phyloP scores from a whole-genome alignment of 2,113 vertebrate species.

The Suncus etruscus region DNA sequence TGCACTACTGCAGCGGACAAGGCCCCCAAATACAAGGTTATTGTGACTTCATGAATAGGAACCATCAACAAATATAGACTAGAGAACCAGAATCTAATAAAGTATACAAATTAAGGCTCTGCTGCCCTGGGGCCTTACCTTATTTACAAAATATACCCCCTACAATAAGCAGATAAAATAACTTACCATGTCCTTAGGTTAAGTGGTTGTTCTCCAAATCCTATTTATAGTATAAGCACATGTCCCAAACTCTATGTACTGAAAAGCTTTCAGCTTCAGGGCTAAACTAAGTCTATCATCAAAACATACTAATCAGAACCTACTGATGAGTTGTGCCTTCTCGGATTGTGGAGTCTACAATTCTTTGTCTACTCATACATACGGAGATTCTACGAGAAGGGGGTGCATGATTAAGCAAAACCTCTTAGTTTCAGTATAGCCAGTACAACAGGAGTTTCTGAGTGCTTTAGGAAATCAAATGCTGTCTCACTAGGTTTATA shows the following conservation, averaged over 20 bases:
- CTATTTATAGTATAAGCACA: slow-evolving; percentile 72
- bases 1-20: slow-evolving; percentile 63
- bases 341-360: not conserved
- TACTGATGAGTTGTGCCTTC: not conserved
- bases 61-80: slow-evolving; percentile 78
- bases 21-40: slow-evolving; percentile 75
- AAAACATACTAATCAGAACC: not conserved
- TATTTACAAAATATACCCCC: slow-evolving; percentile 79
- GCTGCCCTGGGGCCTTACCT: slow-evolving; percentile 21
- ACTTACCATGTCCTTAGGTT: slow-evolving; percentile 60
- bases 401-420: not conserved
- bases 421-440: not conserved
- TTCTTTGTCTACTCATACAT: not conserved
- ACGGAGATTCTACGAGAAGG: not conserved
- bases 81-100: slow-evolving; percentile 63
- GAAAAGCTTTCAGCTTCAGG: slow-evolving; percentile 15
- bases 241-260: not conserved
- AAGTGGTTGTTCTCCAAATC: slow-evolving; percentile 63
- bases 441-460: not conserved
- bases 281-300: not conserved
- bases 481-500: too few relatives aligned
- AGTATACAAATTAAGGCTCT: slow-evolving; percentile 54
- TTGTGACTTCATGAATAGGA: slow-evolving; percentile 71
- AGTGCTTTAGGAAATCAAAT: not conserved
- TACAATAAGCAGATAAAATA: slow-evolving; percentile 53